Evolutionary conservation across 92 coral and sea anemone species (phyloP), one percentile per base, ranked within the genome.

Genomic region (Porites lobata): DNA sequence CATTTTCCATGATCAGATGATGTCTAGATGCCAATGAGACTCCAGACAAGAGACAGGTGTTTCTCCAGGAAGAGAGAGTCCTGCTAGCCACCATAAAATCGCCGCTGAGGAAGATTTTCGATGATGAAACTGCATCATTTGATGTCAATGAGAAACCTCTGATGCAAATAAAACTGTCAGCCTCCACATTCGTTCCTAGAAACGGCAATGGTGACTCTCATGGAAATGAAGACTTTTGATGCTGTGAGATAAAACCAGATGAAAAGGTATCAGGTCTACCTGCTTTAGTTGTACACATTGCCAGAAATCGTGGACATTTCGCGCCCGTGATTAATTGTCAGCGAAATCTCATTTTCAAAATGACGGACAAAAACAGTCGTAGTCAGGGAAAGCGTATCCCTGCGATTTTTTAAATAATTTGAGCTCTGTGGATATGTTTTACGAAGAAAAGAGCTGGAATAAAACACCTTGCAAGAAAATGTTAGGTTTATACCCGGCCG

Each of bases 21-120:
- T 24, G 26, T 24, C 26, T 96, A 17, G 99, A 96, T 89, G 96
- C 95, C 7, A 96, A 96, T 86, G 98, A 95, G 7, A 96, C 99
- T 3, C 99, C 99, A 7, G 99, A 96, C 96, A 96, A 96, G 76
- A 91, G 99, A 0, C 98, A 96, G 74, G 96, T 96, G 18, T 96
- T 96, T 72, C 78, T 96, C 69, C 99, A 95, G 78, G 93, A 95
- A 78, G 99, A 96, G 75, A 96, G 94, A 54, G 77, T 95, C 38
- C 91, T 96, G 53, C 78, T 96, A 0, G 96, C 97, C 47, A 96
- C 93, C 43, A 76, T 96, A 29, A 93, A 90, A 20, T 85, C 93
- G 12, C 94, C 99, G 9, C 88, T 96, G 52, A 96, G 92, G 85
- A 85, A 80, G 63, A 93, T 96, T 97, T 92, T 91, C 80, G 98